phyloP scores from a whole-genome alignment of 1,140 invertebrate genomes.

The Telenomus remus region DNA sequence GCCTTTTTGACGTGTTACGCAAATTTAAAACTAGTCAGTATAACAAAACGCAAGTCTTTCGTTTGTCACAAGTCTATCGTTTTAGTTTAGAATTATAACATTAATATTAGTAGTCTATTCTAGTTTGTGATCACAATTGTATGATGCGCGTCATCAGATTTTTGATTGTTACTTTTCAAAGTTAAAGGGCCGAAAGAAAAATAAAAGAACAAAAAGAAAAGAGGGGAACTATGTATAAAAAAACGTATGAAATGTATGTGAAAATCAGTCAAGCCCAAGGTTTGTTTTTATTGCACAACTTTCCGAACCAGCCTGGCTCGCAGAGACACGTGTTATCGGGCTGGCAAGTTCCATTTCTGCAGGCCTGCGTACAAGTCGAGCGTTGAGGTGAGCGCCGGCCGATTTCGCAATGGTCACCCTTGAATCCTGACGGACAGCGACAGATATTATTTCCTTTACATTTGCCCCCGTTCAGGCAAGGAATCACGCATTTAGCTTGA shows the following conservation, averaged over 20 bases:
- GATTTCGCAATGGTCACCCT: slow-evolving; percentile 91
- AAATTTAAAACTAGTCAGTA: slow-evolving; percentile 17
- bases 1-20: slow-evolving; percentile 19
- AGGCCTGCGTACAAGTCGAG: slow-evolving; percentile 82
- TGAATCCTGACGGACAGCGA: slow-evolving; percentile 84
- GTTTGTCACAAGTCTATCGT: slow-evolving; percentile 11
- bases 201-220: no score
- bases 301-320: slow-evolving; percentile 83
- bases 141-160: background rate
- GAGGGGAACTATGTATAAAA: background rate
- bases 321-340: slow-evolving; percentile 83
- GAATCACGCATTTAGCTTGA: slow-evolving; percentile 91
- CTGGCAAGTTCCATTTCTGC: slow-evolving; percentile 83
- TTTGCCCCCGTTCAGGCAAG: slow-evolving; percentile 88
- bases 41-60: slow-evolving; percentile 37
- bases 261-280: slow-evolving; percentile 67
- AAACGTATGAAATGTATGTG: background rate
- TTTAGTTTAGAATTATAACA: background rate
- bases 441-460: slow-evolving; percentile 91
- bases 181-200: no score
- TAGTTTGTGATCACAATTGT: slow-evolving; percentile 4
- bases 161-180: background rate
- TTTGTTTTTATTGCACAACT: slow-evolving; percentile 81
- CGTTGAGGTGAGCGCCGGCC: slow-evolving; percentile 80
- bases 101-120: background rate